Evolutionary conservation across 2,113 vertebrate genomes (phyloP).

Genomic region (Salminus brasiliensis): DNA sequence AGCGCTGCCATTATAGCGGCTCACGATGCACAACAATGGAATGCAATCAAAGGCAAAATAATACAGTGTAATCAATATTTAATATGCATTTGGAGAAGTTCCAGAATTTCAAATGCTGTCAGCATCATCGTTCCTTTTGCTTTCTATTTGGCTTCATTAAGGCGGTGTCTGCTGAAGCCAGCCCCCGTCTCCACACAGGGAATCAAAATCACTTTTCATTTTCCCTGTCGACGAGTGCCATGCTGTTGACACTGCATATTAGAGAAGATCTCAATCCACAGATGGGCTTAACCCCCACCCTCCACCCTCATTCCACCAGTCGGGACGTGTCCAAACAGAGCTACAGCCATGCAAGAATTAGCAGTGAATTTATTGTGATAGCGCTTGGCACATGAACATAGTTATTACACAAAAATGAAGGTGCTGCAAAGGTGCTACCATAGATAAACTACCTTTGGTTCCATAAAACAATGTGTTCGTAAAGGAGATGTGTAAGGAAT

Average conservation of each 20-base stretch:
- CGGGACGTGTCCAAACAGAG: background rate
- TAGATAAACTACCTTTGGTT: too few species aligned
- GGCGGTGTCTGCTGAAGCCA: background rate
- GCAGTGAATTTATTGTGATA: too few species aligned
- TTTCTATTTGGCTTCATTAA: too few species aligned
- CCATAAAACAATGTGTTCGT: too few species aligned
- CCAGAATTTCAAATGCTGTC: background rate
- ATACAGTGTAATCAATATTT: conserved; percentile 19
- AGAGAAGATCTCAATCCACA: background rate
- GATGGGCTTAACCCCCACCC: background rate
- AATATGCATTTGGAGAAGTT: background rate
- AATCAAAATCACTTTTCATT: background rate
- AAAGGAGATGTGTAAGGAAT: too few species aligned
- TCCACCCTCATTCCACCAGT: background rate
- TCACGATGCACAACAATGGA: background rate
- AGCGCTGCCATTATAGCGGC: background rate
- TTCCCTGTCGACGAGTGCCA: background rate
- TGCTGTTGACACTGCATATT: conserved; percentile 12
- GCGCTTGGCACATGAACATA: background rate
- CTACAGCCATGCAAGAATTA: background rate
- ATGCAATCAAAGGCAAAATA: background rate
- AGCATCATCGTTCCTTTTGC: background rate
- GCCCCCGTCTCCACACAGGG: background rate
- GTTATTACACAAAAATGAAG: too few species aligned
- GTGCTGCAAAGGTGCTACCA: too few species aligned